Evolutionary conservation across 1,140 invertebrate species (phyloP).

Genomic region (Lepidurus couesii): DNA sequence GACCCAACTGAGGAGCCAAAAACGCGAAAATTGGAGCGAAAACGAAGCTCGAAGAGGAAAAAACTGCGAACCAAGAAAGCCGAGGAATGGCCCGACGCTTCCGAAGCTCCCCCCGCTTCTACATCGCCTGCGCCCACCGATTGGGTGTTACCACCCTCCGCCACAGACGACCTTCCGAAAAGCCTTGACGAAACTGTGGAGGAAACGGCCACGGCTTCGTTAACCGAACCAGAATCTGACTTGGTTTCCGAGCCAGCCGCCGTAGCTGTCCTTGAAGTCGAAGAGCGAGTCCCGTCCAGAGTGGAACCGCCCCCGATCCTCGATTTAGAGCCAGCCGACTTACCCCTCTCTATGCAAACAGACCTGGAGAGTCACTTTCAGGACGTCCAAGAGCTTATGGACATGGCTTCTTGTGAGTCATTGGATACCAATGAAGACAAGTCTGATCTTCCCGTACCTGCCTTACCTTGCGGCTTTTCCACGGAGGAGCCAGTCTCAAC

Average conservation of each 20-base stretch:
- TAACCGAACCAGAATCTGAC: not conserved
- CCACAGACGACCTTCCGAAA: not conserved
- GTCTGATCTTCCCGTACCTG: not conserved
- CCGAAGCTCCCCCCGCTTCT: not conserved
- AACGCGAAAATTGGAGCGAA: not conserved
- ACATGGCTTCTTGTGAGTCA: not conserved
- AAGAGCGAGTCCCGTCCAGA: not conserved
- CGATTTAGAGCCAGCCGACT: not conserved
- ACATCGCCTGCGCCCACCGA: not conserved
- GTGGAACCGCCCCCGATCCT: not conserved
- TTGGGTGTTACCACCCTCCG: not conserved
- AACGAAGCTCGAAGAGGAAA: not conserved
- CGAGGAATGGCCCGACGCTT: not conserved
- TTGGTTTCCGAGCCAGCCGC: not conserved
- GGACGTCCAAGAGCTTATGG: conserved; percentile 9
- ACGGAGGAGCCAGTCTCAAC: not conserved
- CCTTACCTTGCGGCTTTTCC: not conserved
- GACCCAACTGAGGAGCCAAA: not conserved
- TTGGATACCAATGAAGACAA: not conserved
- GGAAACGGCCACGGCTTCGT: too few relatives aligned
- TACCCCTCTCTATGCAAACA: not conserved
- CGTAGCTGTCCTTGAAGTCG: not conserved
- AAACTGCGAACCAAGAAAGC: not conserved
- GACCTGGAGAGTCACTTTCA: not conserved
- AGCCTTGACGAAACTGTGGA: not conserved